A percentile compares a stretch with the other conserved stretches of the same genome.
These are phyloP conservation scores for Bufo gargarizans DNA, from an alignment of 2,113 vertebrate species.

Conservation along the genomic window DNA sequence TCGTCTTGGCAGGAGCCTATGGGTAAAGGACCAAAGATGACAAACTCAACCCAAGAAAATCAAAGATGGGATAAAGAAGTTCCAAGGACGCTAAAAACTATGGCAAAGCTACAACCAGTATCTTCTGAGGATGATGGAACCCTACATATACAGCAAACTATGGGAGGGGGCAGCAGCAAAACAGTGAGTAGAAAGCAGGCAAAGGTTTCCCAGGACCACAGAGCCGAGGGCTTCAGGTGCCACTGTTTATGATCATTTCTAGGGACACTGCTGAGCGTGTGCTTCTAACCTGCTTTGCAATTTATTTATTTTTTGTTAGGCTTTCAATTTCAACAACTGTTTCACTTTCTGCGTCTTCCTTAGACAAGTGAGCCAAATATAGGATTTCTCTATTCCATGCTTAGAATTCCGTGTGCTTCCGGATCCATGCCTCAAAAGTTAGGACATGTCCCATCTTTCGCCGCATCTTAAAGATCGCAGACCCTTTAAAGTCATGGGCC, in stretches of 20 bases:
- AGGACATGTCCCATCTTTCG: too few relatives aligned
- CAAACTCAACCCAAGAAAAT: not conserved
- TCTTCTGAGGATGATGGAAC: not conserved
- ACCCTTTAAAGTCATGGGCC: too few relatives aligned
- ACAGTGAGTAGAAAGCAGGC: conserved; percentile 23
- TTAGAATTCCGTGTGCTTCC: too few relatives aligned
- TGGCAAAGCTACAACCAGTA: not conserved
- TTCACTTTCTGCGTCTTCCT: too few relatives aligned
- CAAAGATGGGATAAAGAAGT: not conserved
- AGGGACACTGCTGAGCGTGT: not conserved
- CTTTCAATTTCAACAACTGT: too few relatives aligned
- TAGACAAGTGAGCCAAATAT: too few relatives aligned
- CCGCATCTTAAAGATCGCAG: too few relatives aligned
- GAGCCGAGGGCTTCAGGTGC: not conserved
- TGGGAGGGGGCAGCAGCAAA: not conserved
- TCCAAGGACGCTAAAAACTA: not conserved
- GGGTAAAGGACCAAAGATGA: not conserved
- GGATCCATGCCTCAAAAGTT: too few relatives aligned
- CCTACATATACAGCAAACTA: not conserved
- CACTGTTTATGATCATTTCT: not conserved
- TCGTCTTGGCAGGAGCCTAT: conserved; percentile 30
- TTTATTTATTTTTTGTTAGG: too few relatives aligned
- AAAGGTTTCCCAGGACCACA: not conserved
- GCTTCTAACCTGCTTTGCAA: too few relatives aligned
- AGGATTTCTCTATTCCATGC: too few relatives aligned